Conservation (phyloP, 2,888 invertebrate genomes). For the Ernsta delagoae region DNA sequence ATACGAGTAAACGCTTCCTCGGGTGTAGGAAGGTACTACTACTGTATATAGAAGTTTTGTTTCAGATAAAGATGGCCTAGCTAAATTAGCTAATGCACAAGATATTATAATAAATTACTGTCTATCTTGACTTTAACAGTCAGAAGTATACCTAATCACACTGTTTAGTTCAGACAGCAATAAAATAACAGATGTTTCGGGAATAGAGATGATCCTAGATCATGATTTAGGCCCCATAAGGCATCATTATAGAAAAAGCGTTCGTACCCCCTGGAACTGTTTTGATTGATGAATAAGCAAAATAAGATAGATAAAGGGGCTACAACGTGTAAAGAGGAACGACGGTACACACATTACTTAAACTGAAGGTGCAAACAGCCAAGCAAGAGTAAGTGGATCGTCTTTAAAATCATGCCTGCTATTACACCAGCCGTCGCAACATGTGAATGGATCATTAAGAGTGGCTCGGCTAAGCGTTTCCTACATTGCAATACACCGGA, state of each 20-base stretch:
- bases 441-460: constrained; percentile 73
- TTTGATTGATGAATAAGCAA: neutral
- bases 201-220: too few species aligned
- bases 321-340: neutral
- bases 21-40: neutral
- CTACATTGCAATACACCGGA: constrained; percentile 47
- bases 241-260: too few species aligned
- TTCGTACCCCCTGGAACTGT: too few species aligned
- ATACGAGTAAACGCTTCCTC: neutral
- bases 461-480: constrained; percentile 60
- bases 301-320: neutral
- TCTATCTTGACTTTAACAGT: too few species aligned
- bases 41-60: too few species aligned
- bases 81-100: too few species aligned
- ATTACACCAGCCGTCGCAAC: constrained; percentile 50
- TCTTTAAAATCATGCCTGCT: constrained; percentile 58
- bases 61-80: constrained; percentile 1
- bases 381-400: constrained; percentile 9
- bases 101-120: neutral
- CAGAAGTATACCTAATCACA: too few species aligned
- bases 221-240: too few species aligned
- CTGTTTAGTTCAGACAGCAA: too few species aligned
- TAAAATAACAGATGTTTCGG: too few species aligned
- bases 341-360: neutral
- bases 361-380: constrained; percentile 25